Conservation (phyloP, 2,888 invertebrate species). For the Sepiola atlantica region DNA sequence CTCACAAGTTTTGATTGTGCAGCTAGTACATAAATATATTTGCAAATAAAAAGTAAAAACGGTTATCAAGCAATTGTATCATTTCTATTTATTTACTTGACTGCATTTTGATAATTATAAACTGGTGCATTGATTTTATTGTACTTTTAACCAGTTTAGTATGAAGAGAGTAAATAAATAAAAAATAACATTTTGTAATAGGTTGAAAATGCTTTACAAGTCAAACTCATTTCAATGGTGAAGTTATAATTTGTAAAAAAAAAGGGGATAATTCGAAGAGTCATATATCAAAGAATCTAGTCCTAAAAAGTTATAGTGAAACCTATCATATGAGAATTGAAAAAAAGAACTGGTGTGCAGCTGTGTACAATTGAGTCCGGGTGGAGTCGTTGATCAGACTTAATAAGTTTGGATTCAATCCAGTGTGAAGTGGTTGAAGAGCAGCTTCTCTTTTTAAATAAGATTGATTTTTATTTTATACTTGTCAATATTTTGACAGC, state of each 20-base stretch:
- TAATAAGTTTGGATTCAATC: not conserved
- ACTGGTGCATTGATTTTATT: too few relatives aligned
- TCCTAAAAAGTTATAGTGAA: not conserved
- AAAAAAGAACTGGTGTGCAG: not conserved
- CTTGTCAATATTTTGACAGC: not conserved
- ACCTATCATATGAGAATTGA: not conserved
- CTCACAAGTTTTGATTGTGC: too few relatives aligned
- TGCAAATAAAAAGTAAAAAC: too few relatives aligned
- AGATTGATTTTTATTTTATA: not conserved
- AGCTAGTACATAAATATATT: too few relatives aligned
- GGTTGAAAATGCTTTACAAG: not conserved
- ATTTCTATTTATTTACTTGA: not conserved
- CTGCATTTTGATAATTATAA: not conserved
- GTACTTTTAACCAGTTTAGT: too few relatives aligned
- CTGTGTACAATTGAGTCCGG: not conserved
- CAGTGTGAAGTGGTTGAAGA: not conserved
- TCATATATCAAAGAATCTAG: not conserved
- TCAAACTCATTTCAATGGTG: not conserved
- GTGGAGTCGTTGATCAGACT: not conserved
- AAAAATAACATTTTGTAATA: not conserved
- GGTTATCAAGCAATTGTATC: too few relatives aligned
- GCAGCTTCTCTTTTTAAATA: not conserved
- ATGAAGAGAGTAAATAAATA: not conserved
- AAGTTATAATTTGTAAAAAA: not conserved
- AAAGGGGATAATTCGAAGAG: not conserved